Evolutionary conservation across 2,888 invertebrate species (phyloP), one percentile per base, ranked within the genome.

Genomic region (Drosophila macrothrix): DNA sequence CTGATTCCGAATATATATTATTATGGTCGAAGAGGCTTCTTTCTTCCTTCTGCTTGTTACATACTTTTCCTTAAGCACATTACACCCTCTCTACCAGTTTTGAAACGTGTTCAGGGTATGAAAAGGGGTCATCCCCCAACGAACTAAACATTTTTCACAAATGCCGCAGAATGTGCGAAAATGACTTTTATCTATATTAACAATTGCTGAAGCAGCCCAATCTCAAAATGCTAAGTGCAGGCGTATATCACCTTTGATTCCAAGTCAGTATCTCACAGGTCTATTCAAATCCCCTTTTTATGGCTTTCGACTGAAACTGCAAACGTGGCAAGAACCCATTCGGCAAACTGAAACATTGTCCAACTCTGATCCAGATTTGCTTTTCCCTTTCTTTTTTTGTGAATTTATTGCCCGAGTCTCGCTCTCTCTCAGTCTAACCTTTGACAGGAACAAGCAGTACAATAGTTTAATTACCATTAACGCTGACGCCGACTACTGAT

Each of bases 381-480:
- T 75, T 69, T 53, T 56, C 22, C 64, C 37, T n/a, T 28, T 55
- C 14, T 46, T 19, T 37, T 19, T 16, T 9, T 7, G 16, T 46
- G 46, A 46, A 46, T 46, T 46, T 46, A 46, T 46, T 46, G 22
- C 46, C 25, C 7, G 4, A 7, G 22, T 46, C n/a, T 31, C 31
- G 39, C 22, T 1, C 3, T 31, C 16, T 14, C 33, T 25, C 35
- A 19, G 12, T 55, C n/a, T 5, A 29, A 56, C 28, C 46, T 46
- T 22, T 41, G 25, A 39, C 74, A 52, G 70, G 67, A 61, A 70
- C 76, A 73, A 75, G 83, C 80, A 77, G 75, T 88, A 90, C 75
- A 88, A 90, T 86, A 90, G 85, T 86, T 90, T 86, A 90, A 86
- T 86, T 86, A 86, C 90, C 90, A 86, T 86, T 90, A 86, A 88